Evolutionary conservation across 1,140 invertebrate genomes (phyloP).

Genomic region (Meloidogyne floridensis): DNA sequence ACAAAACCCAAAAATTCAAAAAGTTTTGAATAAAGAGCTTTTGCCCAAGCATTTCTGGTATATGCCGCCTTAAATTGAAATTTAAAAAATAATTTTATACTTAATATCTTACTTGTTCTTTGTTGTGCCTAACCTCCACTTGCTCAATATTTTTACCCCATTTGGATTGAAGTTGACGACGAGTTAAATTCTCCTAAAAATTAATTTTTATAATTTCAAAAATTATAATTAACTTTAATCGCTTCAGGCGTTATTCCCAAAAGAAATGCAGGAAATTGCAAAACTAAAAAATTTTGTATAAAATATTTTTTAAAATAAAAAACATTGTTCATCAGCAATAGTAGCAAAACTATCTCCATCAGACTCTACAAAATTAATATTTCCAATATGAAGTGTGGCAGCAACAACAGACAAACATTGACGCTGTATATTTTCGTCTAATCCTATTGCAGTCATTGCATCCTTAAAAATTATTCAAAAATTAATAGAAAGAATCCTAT

Average conservation of each 20-base stretch:
- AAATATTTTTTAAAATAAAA: constrained; percentile 28
- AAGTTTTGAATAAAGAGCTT: constrained; percentile 74
- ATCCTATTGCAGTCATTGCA: constrained; percentile 75
- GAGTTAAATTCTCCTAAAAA: constrained; percentile 59
- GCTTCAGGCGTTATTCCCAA: constrained; percentile 72
- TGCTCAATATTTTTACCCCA: constrained; percentile 76
- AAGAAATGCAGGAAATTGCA: constrained; percentile 74
- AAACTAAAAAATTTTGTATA: constrained; percentile 68
- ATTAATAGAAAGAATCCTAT: no score
- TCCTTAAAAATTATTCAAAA: constrained; percentile 66
- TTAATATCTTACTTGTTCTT: constrained; percentile 74
- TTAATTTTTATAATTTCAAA: neutral
- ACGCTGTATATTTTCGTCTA: constrained; percentile 70
- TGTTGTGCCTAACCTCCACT: constrained; percentile 74
- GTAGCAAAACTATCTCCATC: constrained; percentile 73
- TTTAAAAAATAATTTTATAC: constrained; percentile 59
- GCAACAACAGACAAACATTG: constrained; percentile 74
- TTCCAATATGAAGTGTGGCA: constrained; percentile 76
- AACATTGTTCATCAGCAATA: constrained; percentile 72
- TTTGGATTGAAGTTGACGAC: constrained; percentile 76
- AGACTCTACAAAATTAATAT: constrained; percentile 72
- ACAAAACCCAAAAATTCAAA: constrained; percentile 74
- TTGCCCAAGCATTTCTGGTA: constrained; percentile 67
- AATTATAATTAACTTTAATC: constrained; percentile 66
- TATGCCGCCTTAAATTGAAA: constrained; percentile 29